Evolutionary conservation across 64 coral and sea anemone genomes (phyloP).

Genomic region (Pocillopora verrucosa): DNA sequence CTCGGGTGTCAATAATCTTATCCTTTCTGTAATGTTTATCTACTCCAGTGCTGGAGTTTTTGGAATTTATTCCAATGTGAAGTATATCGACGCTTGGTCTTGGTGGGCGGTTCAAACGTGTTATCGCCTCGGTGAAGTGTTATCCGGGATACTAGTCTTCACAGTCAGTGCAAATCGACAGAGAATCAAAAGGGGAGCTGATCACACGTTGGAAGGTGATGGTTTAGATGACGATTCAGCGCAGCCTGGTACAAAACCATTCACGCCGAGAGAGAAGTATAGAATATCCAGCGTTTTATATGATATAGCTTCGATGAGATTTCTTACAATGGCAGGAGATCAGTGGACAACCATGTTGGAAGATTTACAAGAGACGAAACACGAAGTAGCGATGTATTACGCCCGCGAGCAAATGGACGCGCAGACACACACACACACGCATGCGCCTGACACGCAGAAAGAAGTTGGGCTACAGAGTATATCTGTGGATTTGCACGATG

Average conservation of each 20-base stretch:
- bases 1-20: slow-evolving; percentile 5
- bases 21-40: slow-evolving; percentile 1
- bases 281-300: too few species aligned
- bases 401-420: too few species aligned
- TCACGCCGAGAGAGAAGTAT: too few species aligned
- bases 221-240: not conserved
- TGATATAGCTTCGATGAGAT: not conserved
- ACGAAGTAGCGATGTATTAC: too few species aligned
- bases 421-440: too few species aligned
- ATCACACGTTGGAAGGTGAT: not conserved
- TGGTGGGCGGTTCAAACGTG: slow-evolving; percentile 49
- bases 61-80: slow-evolving; percentile 15
- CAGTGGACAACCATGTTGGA: too few species aligned
- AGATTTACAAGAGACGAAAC: too few species aligned
- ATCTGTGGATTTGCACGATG: too few species aligned
- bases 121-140: slow-evolving; percentile 17
- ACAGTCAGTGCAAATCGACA: slow-evolving; percentile 18
- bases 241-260: not conserved
- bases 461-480: too few species aligned
- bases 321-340: not conserved
- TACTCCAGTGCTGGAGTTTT: not conserved
- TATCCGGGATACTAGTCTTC: slow-evolving; percentile 41
- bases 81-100: slow-evolving; percentile 32
- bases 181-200: not conserved
- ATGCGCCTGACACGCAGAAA: too few species aligned